phyloP scores from a whole-genome alignment of 2,113 vertebrate genomes.

The Stigmatopora nigra region DNA sequence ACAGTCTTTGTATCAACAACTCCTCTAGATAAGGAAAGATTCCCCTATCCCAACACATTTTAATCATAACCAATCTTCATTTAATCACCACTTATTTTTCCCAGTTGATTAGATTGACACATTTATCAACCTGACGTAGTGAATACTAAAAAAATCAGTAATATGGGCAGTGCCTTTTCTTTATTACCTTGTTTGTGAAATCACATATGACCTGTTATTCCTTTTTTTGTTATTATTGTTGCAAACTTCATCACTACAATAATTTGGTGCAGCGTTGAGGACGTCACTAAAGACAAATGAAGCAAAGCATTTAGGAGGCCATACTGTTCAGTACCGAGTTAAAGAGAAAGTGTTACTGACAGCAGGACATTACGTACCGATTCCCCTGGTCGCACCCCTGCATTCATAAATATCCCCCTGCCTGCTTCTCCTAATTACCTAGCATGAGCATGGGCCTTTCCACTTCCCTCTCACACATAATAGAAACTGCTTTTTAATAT shows the following conservation, averaged over 20 bases:
- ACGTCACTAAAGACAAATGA: conserved; percentile 1
- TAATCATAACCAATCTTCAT: background rate
- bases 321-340: conserved; percentile 50
- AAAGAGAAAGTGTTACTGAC: conserved; percentile 66
- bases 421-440: conserved; percentile 67
- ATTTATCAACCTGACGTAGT: background rate
- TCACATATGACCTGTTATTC: background rate
- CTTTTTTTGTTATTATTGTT: background rate
- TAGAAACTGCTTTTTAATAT: conserved; percentile 72
- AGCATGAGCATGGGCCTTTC: conserved; percentile 66
- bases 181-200: background rate
- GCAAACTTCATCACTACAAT: conserved; percentile 1
- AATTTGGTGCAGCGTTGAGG: background rate
- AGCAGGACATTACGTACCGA: conserved; percentile 68
- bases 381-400: conserved; percentile 54
- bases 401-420: conserved; percentile 66
- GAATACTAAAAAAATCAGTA: background rate
- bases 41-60: background rate
- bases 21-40: background rate
- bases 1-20: no score
- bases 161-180: background rate
- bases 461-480: conserved; percentile 65
- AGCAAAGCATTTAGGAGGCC: conserved; percentile 20
- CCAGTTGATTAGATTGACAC: background rate
- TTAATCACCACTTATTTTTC: background rate